Evolutionary conservation across 2,113 vertebrate genomes (phyloP).

Genomic region (Romanogobio albipinnatus): DNA sequence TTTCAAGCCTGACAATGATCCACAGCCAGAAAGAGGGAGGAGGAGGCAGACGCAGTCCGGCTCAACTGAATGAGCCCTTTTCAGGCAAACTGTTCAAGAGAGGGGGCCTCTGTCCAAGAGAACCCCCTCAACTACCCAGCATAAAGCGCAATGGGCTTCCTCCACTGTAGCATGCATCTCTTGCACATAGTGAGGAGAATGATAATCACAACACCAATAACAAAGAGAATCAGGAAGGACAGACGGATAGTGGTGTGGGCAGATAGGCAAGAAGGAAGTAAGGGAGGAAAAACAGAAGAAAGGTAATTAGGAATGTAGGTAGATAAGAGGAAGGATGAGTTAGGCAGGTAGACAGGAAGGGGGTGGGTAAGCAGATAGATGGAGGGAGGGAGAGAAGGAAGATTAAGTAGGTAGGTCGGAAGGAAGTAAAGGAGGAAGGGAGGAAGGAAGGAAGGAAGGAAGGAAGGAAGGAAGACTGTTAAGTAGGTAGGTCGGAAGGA

Average conservation of each 20-base stretch:
- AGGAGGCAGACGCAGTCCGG: constrained; percentile 49
- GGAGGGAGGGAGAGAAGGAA: not conserved
- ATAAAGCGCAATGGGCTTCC: constrained; percentile 56
- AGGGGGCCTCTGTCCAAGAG: constrained; percentile 62
- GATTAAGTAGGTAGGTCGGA: too few relatives aligned
- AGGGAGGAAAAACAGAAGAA: not conserved
- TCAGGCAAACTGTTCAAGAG: constrained; percentile 69
- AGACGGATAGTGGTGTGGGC: not conserved
- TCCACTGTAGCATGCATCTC: constrained; percentile 54
- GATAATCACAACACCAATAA: constrained; percentile 61
- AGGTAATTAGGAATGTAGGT: not conserved
- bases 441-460: not conserved
- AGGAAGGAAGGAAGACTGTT: not conserved
- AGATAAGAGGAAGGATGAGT: not conserved
- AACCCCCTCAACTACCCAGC: constrained; percentile 15
- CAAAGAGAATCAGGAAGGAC: not conserved
- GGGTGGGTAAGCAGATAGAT: not conserved
- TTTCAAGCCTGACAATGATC: constrained; percentile 76
- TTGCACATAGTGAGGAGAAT: constrained; percentile 69
- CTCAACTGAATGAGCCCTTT: constrained; percentile 73
- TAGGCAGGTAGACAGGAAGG: not conserved
- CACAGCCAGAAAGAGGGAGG: constrained; percentile 54
- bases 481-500: not conserved
- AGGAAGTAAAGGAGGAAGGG: not conserved
- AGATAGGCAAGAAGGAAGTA: not conserved